Evolutionary conservation across 2,888 invertebrate species (phyloP), one percentile per base, ranked within the genome.

Genomic region (Cheilosia variabilis): DNA sequence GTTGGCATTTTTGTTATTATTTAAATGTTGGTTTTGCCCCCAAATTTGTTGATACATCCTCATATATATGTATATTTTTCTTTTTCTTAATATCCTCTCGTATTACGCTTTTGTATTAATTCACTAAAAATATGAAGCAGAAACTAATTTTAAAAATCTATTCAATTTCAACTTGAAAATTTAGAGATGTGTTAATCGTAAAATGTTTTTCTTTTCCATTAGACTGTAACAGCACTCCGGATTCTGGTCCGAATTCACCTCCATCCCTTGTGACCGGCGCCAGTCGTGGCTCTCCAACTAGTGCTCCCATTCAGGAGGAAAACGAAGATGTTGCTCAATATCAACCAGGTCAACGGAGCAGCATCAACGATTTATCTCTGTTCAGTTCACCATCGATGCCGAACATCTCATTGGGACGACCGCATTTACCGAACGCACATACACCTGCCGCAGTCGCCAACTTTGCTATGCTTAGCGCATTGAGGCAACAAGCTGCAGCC

Each of bases 311-410:
- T 90, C 96, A 96, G 92, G 96, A 96, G 90, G 97, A 97, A 93
- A 96, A 96, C 91, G 96, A 97, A 93, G 94, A 94, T 89, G 93
- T 94, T 65, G 93, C 94, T 79, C 93, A 93, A 37, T 95, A 94
- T 89, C 94, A 94, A 72, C 93, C 94, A 90, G 94, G 93, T 90
- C 95, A 92, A 90, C 94, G 93, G 91, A 95, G 93, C 93, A 96
- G 93, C 93, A 96, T 93, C 93, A 95, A 93, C 93, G 95, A 96
- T 93, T 93, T 96, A 90, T 93, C 96, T 83, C 94, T 98, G 87
- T 98, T 98, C 94, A 97, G 97, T 89, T 98, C 98, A 89, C 98
- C 98, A 76, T 98, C 98, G 90, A 96, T 98, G 96, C 98, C 98
- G 90, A 98, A 98, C 94, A 98, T 98, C 91, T 98, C 98, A 86